phyloP scores from a whole-genome alignment of 2,888 invertebrate species.

The Dioctria rufipes region DNA sequence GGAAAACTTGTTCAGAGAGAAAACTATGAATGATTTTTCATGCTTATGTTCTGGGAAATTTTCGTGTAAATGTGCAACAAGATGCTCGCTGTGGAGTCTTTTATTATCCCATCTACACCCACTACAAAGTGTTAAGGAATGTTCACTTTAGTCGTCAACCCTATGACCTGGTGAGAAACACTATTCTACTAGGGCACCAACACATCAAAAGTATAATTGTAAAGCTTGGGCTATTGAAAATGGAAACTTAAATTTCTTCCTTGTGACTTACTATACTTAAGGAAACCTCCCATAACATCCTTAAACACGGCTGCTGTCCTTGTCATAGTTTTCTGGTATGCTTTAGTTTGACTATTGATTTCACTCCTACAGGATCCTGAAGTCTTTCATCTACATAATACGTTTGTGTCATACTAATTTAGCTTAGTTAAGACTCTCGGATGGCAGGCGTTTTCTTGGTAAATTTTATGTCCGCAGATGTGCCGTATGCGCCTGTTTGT shows the following conservation, averaged over 20 bases:
- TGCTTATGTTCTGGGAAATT: neutral
- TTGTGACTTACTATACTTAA: neutral
- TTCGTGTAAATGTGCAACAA: conserved; percentile 30
- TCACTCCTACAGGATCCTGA: no score
- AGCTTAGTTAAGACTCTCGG: neutral
- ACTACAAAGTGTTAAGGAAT: neutral
- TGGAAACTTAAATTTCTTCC: conserved; percentile 34
- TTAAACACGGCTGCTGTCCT: neutral
- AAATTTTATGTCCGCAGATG: no score
- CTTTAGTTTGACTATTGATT: neutral
- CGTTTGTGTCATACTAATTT: conserved; percentile 26
- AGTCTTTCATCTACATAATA: conserved; percentile 15
- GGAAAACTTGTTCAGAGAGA: conserved; percentile 11
- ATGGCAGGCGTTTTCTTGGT: conserved; percentile 1
- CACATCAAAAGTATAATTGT: conserved; percentile 36
- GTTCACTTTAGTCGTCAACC: neutral
- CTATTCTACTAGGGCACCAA: neutral
- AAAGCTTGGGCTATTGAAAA: conserved; percentile 33
- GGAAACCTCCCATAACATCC: neutral
- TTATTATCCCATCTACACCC: neutral
- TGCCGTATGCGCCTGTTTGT: no score
- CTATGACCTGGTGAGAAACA: neutral
- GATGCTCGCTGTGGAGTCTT: neutral
- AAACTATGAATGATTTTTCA: conserved; percentile 22
- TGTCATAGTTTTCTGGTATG: neutral